Conservation (phyloP, 2,113 vertebrate species). For the Heloderma charlesbogerti region DNA sequence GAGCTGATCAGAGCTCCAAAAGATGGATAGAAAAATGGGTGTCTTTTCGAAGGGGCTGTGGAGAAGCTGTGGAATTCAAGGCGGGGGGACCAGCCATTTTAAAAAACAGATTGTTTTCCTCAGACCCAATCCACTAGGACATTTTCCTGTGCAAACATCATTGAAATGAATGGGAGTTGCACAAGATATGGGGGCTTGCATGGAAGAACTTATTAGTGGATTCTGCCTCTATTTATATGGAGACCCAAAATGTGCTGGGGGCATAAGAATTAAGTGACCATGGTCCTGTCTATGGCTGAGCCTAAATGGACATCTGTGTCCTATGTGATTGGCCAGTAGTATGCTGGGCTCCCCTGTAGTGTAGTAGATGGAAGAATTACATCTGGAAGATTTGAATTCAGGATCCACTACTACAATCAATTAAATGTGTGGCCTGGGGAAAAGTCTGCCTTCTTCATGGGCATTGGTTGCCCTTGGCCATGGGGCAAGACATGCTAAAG, state of each 20-base stretch:
- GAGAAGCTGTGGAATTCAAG: not conserved
- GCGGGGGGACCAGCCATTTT: not conserved
- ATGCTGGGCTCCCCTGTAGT: too few species aligned
- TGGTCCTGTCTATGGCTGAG: too few species aligned
- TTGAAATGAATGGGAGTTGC: not conserved
- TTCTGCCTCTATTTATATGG: not conserved
- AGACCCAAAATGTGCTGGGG: not conserved
- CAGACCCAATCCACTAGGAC: not conserved
- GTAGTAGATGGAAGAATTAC: too few species aligned
- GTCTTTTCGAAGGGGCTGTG: not conserved
- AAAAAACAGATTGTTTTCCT: not conserved
- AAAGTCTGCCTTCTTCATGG: not conserved
- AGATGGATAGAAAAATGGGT: not conserved
- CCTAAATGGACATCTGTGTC: not conserved
- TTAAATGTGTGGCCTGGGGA: not conserved
- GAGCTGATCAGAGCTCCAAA: not conserved
- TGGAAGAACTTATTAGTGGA: rapidly evolving
- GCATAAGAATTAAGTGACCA: not conserved
- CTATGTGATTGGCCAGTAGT: not conserved
- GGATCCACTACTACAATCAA: too few species aligned
- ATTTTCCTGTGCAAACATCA: not conserved
- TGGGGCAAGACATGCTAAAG: not conserved
- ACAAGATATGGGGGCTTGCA: rapidly evolving
- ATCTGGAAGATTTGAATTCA: not conserved
- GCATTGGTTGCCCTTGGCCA: not conserved